A percentile compares a stretch with the other conserved stretches of the same genome.
These are phyloP conservation scores for Zosterops lateralis DNA, from an alignment of 2,113 vertebrate genomes.

Conservation along the genomic window DNA sequence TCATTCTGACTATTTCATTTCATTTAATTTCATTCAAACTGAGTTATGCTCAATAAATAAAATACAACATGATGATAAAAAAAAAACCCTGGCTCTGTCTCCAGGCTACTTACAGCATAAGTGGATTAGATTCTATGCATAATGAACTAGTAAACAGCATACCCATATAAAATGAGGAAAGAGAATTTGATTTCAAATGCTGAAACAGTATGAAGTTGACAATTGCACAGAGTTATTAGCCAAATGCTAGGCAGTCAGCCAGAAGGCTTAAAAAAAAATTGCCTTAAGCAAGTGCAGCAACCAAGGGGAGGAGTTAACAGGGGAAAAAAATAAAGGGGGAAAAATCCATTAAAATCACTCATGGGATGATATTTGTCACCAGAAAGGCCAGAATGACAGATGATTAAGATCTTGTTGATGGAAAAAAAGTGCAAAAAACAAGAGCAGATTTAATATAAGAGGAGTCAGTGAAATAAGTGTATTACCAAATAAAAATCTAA, in stretches of 20 bases:
- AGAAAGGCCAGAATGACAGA: constrained; percentile 23
- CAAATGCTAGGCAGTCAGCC: constrained; percentile 40
- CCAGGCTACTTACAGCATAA: constrained; percentile 16
- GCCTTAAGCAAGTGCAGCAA: constrained; percentile 26
- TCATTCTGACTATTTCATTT: constrained; percentile 13
- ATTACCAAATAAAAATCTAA: neutral
- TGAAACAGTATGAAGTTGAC: constrained; percentile 21
- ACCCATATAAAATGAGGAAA: neutral
- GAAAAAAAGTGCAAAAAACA: neutral
- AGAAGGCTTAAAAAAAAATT: constrained; percentile 41
- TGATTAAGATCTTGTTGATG: neutral
- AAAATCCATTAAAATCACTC: neutral
- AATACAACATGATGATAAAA: neutral
- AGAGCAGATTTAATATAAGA: neutral
- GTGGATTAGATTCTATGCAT: constrained; percentile 29
- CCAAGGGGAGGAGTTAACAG: neutral
- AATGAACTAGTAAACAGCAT: constrained; percentile 40
- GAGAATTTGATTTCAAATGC: constrained; percentile 17
- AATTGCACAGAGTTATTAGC: constrained; percentile 36
- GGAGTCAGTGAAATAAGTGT: neutral
- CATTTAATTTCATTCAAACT: neutral
- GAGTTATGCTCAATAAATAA: constrained; percentile 51
- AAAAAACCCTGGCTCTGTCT: neutral
- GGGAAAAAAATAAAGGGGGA: neutral
- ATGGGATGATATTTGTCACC: neutral